Conservation (phyloP, 1,140 invertebrate genomes). For the Aphidius ervi region DNA sequence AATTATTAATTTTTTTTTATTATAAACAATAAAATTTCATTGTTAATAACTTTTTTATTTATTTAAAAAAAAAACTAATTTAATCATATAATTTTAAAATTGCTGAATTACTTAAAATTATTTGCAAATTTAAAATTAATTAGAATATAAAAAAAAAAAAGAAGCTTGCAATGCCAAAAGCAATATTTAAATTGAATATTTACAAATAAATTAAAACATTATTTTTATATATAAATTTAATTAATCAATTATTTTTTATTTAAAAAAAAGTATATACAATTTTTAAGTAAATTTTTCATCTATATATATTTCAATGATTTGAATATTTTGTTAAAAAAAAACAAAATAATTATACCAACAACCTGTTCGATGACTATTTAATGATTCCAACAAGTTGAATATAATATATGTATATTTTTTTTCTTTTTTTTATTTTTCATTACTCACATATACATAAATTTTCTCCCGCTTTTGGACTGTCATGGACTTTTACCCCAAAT, state of each 20-base stretch:
- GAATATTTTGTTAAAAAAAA: background rate
- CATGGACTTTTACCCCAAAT: conserved; percentile 33
- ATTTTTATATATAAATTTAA: too few relatives aligned
- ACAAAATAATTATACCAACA: conserved; percentile 27
- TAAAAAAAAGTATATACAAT: too few relatives aligned
- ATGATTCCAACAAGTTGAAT: conserved; percentile 51
- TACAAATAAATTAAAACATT: too few relatives aligned
- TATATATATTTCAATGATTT: background rate
- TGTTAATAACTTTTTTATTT: background rate
- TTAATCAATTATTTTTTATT: too few relatives aligned
- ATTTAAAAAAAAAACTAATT: background rate
- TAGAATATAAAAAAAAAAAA: too few relatives aligned
- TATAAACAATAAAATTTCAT: background rate
- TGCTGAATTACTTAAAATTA: too few relatives aligned
- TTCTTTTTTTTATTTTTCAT: conserved; percentile 18
- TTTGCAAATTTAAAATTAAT: too few relatives aligned
- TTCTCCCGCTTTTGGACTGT: conserved; percentile 16
- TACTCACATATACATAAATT: conserved; percentile 20
- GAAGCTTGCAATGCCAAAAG: too few relatives aligned
- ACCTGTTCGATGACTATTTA: conserved; percentile 51
- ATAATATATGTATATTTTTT: conserved; percentile 21
- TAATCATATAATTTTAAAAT: background rate
- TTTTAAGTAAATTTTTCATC: too few relatives aligned
- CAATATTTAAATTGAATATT: background rate
- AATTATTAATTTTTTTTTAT: background rate